These are phyloP conservation scores for Campoplex nolae DNA, from an alignment of 2,888 invertebrate genomes.

Conservation along the genomic window DNA sequence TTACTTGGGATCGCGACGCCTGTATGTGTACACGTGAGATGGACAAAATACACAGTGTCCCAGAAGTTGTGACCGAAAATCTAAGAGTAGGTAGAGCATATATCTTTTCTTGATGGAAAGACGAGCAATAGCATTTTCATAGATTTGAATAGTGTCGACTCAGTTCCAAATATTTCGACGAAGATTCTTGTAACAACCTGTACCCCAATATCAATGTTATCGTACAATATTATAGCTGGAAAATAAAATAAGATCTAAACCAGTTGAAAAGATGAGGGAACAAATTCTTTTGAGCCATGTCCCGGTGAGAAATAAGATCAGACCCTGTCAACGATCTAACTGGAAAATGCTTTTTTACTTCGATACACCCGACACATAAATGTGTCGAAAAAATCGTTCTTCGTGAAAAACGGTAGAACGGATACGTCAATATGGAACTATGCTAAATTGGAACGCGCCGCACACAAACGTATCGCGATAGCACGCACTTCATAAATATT, in stretches of 20 bases:
- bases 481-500: no score
- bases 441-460: not conserved
- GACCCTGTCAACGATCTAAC: constrained; percentile 22
- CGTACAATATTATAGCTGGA: constrained; percentile 5
- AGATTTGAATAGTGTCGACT: no score
- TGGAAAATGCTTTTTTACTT: constrained; percentile 18
- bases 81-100: not conserved
- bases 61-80: not conserved
- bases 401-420: constrained; percentile 12
- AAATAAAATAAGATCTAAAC: constrained; percentile 19
- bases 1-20: not conserved
- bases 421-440: constrained; percentile 12
- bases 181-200: not conserved
- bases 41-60: constrained; percentile 5
- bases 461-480: not conserved
- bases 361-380: constrained; percentile 3
- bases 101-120: not conserved
- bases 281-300: constrained; percentile 33
- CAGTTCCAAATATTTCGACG: no score
- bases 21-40: not conserved
- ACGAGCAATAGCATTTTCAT: not conserved
- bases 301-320: not conserved
- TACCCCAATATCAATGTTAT: not conserved
- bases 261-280: not conserved
- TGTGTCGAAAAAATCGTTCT: constrained; percentile 15